A percentile compares a stretch with the other conserved stretches of the same genome.
Evolutionary conservation across 1,140 invertebrate species (phyloP).

Genomic region (Acromyrmex echinatior): DNA sequence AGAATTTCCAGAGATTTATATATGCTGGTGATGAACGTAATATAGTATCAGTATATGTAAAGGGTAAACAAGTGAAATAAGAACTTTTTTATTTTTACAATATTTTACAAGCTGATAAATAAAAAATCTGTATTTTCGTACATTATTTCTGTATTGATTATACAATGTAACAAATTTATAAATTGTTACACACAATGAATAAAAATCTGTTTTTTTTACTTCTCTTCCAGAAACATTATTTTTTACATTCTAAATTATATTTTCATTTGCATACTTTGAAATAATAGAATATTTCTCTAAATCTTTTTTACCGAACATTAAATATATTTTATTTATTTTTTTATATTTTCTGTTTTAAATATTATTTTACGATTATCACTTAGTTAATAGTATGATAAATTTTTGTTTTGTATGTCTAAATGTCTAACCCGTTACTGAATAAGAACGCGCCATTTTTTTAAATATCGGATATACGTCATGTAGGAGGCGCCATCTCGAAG

Average conservation of each 20-base stretch:
- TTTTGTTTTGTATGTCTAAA: background rate
- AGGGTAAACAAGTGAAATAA: constrained; percentile 89
- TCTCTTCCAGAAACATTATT: background rate
- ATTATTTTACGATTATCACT: background rate
- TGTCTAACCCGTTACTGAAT: background rate
- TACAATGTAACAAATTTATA: constrained; percentile 2
- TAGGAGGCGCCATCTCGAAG: background rate
- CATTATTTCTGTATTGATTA: background rate
- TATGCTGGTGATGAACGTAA: constrained; percentile 95
- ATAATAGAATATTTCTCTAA: background rate
- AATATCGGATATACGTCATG: constrained; percentile 11
- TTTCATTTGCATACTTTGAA: background rate
- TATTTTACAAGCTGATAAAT: background rate
- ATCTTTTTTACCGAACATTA: background rate
- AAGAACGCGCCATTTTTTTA: constrained; percentile 15
- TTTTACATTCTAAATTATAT: background rate
- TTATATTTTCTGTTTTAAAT: too few species aligned
- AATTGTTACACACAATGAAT: background rate
- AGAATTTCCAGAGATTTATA: constrained; percentile 93
- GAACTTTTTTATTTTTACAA: background rate
- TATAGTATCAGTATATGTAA: constrained; percentile 92
- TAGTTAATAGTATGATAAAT: background rate
- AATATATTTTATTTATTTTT: background rate
- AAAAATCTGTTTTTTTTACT: background rate
- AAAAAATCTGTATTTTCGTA: background rate